phyloP scores from a whole-genome alignment of 1,140 invertebrate genomes.

The Drosophila suzukii region DNA sequence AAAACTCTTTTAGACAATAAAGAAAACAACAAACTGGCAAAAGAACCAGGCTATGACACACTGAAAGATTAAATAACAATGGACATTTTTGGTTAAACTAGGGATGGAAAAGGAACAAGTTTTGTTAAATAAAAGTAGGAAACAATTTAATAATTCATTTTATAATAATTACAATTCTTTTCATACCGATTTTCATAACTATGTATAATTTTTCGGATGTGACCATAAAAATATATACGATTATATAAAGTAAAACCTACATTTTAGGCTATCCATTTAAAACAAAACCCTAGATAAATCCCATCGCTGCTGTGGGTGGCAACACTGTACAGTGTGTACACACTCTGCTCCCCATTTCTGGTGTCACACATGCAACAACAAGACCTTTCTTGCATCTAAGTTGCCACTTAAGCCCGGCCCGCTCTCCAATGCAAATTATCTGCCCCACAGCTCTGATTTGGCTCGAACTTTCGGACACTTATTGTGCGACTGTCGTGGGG shows the following conservation, averaged over 20 bases:
- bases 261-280: neutral
- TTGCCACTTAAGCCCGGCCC: constrained; percentile 70
- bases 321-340: neutral
- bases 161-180: too few species aligned
- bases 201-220: too few species aligned
- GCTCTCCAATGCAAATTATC: constrained; percentile 74
- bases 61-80: constrained; percentile 4
- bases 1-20: constrained; percentile 62
- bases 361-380: constrained; percentile 20
- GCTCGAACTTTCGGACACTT: constrained; percentile 67
- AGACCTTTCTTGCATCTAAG: constrained; percentile 38
- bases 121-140: too few species aligned
- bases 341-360: neutral
- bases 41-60: constrained; percentile 7
- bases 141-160: too few species aligned
- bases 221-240: too few species aligned
- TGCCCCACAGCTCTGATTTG: constrained; percentile 71
- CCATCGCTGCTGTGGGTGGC: neutral
- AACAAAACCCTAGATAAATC: neutral
- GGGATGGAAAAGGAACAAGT: neutral
- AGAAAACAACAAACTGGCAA: constrained; percentile 55
- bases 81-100: neutral
- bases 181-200: too few species aligned
- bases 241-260: too few species aligned
- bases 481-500: constrained; percentile 44